Percentiles rank a stretch among this genome's conserved stretches.
Conservation (phyloP, 2,888 invertebrate species). For the Sphinx pinastri region DNA sequence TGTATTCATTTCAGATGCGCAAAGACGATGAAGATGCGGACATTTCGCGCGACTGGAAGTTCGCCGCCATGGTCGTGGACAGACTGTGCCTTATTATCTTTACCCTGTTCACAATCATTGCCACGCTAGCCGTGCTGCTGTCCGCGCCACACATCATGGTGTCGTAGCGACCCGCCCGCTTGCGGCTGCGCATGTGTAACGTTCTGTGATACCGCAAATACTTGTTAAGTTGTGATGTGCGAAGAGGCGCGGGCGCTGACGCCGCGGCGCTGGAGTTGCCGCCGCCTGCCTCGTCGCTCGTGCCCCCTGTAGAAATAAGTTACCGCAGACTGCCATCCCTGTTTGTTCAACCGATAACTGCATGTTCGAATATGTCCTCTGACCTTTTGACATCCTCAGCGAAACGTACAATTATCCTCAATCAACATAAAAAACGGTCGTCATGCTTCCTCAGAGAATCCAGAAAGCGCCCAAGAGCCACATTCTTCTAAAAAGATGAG, state of each 20-base stretch:
- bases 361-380: slow-evolving; percentile 66
- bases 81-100: slow-evolving; percentile 99
- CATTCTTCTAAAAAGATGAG: slow-evolving; percentile 33
- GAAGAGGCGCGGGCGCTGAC: slow-evolving; percentile 74
- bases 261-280: slow-evolving; percentile 74
- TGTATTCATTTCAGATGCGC: slow-evolving; percentile 87
- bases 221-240: slow-evolving; percentile 87
- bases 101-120: slow-evolving; percentile 98
- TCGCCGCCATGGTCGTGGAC: slow-evolving; percentile 99
- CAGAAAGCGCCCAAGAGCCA: slow-evolving; percentile 47
- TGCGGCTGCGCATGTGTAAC: slow-evolving; percentile 80
- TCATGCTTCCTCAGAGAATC: slow-evolving; percentile 49
- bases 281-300: slow-evolving; percentile 75
- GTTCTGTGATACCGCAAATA: slow-evolving; percentile 89
- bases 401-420: slow-evolving; percentile 60
- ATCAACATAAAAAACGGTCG: slow-evolving; percentile 46
- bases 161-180: slow-evolving; percentile 88
- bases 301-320: slow-evolving; percentile 79
- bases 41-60: slow-evolving; percentile 99
- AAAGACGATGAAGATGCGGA: slow-evolving; percentile 97
- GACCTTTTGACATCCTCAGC: slow-evolving; percentile 57
- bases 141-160: slow-evolving; percentile 98
- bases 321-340: slow-evolving; percentile 77
- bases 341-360: slow-evolving; percentile 73
- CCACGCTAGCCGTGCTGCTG: slow-evolving; percentile 98